Evolutionary conservation across 2,888 invertebrate genomes (phyloP), one percentile per base, ranked within the genome.

Genomic region (Acronicta psi): DNA sequence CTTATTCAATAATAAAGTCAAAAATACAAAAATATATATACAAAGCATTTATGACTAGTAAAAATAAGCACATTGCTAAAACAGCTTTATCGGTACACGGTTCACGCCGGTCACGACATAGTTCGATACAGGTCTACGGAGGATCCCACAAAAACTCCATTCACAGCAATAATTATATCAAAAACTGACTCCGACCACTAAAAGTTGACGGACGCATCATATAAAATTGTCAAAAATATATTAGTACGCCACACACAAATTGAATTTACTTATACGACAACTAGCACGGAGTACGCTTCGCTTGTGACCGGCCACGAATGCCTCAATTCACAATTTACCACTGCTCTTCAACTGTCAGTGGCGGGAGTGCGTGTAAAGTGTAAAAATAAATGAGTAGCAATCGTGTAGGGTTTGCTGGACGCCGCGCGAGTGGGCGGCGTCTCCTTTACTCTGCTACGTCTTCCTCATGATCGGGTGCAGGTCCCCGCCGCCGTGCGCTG

Each of bases 41-140:
- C 89, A 92, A 92, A 92, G 82, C 82, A 86, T 92, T 90, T 90
- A 92, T 91, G 91, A 92, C 92, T 92, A 93, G 92, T 91, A 92
- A 89, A 86, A 88, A 88, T 86, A 87, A 87, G 88, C 87, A 90
- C 86, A 90, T 84, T 86, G 84, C 79, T 85, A 84, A 83, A 82
- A 84, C 80, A 84, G 82, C 82, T 83, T 73, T 77, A 76, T 79
- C 75, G 75, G 78, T 68, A 75, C 79, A 79, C 77, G 70, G 75
- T 72, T 76, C 81, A 75, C 71, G 73, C 75, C 79, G 73, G 77
- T 81, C 81, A 78, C 81, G 73, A 77, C 73, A 79, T 73, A 82
- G 84, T 86, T 86, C 83, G 81, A 79, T 85, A 88, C 85, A 84
- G 80, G 81, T 84, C 82, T 85, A 84, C 82, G 76, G 80, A 80